Evolutionary conservation across 2,113 vertebrate genomes (phyloP), one percentile per base, ranked within the genome.

Genomic region (Dipodomys spectabilis): DNA sequence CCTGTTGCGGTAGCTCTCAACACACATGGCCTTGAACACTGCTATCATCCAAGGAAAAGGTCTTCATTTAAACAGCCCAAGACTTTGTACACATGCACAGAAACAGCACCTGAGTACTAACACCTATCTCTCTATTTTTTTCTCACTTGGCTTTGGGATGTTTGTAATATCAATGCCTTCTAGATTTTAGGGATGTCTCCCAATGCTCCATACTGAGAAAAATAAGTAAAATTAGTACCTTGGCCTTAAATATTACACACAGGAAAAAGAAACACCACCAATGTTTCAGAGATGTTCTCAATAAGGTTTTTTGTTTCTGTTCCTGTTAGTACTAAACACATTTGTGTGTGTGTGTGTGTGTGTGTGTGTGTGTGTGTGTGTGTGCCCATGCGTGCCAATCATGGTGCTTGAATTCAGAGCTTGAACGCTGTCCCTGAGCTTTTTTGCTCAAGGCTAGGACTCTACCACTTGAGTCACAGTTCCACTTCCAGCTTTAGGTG

Each of bases 71-170:
- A 82, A 72, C 2, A 62, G 65, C 35, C 87, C 67, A 45, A 64
- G 82, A 44, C 53, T 15, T 5, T 0, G 4, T 4, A 18, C 60
- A 11, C 44, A n/a, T 11, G 9, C 89, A 86, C 32, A 78, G 45
- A 93, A 91, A 30, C 73, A 57, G 32, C 45, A 25, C 12, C 9
- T 22, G 49, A 32, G 60, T 64, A 53, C 75, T 73, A 25, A 72
- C n/a, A 23, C 13, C 25, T 69, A 73, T 45, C 62, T 68, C 1
- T 13, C 1, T 8, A 2, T 57, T 60, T 30, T 11, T 65, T 53
- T 82, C 77, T 88, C 80, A 86, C 53, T 69, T 88, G 49, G 39
- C 32, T 73, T 73, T 92, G 78, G 27, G 73, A 39, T 44, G 7
- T 45, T 72, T 86, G 16, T 67, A 23, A 6, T 19, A 28, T 62